Evolutionary conservation across 1,140 invertebrate genomes (phyloP), one percentile per base, ranked within the genome.

Genomic region (Brachionus asplanchnoidis): DNA sequence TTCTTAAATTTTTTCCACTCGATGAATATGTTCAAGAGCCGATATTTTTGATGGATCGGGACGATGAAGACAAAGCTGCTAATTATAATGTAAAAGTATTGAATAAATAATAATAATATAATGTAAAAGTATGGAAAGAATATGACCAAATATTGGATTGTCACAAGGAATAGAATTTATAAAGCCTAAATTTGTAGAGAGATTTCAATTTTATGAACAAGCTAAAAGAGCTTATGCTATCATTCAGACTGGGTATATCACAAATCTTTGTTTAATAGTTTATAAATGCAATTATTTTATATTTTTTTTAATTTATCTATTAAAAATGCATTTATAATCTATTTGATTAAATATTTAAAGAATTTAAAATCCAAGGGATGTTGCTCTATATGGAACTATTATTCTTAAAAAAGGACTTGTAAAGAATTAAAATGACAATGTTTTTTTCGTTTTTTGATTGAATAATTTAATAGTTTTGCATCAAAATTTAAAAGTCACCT

Each of bases 181-280:
- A 6, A 79, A 86, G 26, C 85, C 89, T n/a, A 86, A 88, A 75
- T 86, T 86, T 46, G 85, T 90, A 20, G 90, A 90, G 75, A 87
- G 90, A 70, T 91, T 90, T 87, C 87, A 88, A 17, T 91, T 91
- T 86, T 91, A 91, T 86, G 90, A 91, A 73, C 86, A 88, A 85
- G 89, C 90, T 12, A 91, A 90, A 85, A 89, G 87, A 85, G 88
- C 90, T 14, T 91, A 87, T 88, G 90, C 90, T 75, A 87, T 91
- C 73, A 89, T 91, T 40, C 87, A 89, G 60, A 90, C 89, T 68
- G 89, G 89, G 89, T 90, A 86, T 86, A 68, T 53, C 5, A n/a
- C 3, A 17, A 5, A 0, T 53, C n/a, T 53, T 53, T 53, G 46
- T 53, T 53, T 17, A 6, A 53, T 6, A 53, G 6, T 36, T 79